Percentiles rank a stretch among this genome's conserved stretches.
Evolutionary conservation across 2,113 vertebrate genomes (phyloP).

Genomic region (Vombatus ursinus): DNA sequence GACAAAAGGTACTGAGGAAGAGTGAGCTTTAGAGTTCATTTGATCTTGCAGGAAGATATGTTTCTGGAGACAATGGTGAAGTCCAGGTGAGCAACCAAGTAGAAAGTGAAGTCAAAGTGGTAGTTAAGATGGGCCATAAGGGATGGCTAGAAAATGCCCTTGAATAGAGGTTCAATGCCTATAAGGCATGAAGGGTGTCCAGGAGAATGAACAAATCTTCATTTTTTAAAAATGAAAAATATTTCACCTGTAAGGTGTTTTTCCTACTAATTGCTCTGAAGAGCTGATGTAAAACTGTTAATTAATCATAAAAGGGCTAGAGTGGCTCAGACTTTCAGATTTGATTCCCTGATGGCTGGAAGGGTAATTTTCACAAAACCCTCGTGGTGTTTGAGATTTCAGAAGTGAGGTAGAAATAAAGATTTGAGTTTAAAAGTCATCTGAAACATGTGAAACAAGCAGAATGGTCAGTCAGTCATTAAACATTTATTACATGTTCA

Average conservation of each 20-base stretch:
- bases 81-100: background rate
- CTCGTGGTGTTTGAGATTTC: background rate
- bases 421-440: background rate
- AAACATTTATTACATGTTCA: background rate
- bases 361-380: background rate
- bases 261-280: background rate
- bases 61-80: background rate
- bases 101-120: background rate
- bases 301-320: background rate
- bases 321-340: background rate
- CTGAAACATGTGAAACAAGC: background rate
- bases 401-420: background rate
- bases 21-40: background rate
- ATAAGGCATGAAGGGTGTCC: background rate
- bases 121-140: background rate
- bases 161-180: background rate
- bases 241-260: background rate
- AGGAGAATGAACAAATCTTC: background rate
- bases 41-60: background rate
- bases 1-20: background rate
- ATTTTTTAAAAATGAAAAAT: background rate
- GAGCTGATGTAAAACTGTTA: background rate
- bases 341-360: background rate
- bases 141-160: background rate
- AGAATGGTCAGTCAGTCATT: background rate